Evolutionary conservation across 2,888 invertebrate species (phyloP), one percentile per base, ranked within the genome.

Genomic region (Tipula confusa): DNA sequence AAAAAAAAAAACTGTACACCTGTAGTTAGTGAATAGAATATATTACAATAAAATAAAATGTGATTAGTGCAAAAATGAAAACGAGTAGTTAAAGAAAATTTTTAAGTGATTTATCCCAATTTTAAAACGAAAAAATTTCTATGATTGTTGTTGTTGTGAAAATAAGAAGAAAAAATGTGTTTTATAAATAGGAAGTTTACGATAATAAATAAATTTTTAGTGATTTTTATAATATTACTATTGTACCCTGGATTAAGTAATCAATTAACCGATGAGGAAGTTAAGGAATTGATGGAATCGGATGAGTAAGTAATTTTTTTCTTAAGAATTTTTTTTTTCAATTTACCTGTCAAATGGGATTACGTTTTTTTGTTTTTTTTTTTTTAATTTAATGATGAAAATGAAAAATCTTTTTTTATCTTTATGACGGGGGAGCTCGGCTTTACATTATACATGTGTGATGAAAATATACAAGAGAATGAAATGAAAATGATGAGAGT

Each of bases 181-280:
- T 80, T 80, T 80, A 80, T 29, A 80, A 80, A 80, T 80, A 80
- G 80, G 31, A 80, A 80, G 29, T 80, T 80, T n/a, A 80, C 29
- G 6, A 29, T 80, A 80, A 24, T 64, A 64, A 80, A 80, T 31
- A 31, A 29, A 29, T 80, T 80, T 80, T 29, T 80, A 80, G 80
- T 80, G 31, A 29, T 80, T 29, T 80, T 31, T 15, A 29, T 80
- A 31, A n/a, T 80, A 7, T 9, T 80, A 29, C 31, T 80, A 4
- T 29, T 80, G n/a, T 80, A 29, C 15, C 80, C 80, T n/a, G 31
- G 31, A n/a, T 80, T 80, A 80, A 80, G 80, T 29, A 80, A 80
- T 15, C 80, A 80, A 80, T 15, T 80, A 29, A 29, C 80, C 6
- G 31, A 80, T 31, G 80, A 80, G 6, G 80, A 80, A n/a, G 80